Conservation (phyloP, 2,888 invertebrate species). For the Leptura quadrifasciata region DNA sequence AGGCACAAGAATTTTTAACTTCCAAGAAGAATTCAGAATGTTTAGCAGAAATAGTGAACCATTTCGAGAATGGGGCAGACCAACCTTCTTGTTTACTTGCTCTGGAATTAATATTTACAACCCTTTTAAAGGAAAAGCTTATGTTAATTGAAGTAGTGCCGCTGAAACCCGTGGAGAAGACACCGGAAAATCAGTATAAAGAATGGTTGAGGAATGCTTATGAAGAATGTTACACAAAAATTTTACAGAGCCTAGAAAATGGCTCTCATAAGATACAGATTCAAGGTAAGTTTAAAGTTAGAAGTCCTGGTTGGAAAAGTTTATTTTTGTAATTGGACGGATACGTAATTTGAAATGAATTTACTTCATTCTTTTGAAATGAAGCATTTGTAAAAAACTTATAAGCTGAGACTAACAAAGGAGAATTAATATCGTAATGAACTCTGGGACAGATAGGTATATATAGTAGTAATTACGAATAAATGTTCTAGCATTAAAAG, state of each 20-base stretch:
- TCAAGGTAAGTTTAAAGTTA: constrained; percentile 66
- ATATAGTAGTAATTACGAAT: too few relatives aligned
- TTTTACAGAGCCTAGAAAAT: constrained; percentile 77
- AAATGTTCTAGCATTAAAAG: too few relatives aligned
- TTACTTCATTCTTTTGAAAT: background rate
- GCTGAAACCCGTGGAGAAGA: constrained; percentile 76
- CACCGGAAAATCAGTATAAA: constrained; percentile 79
- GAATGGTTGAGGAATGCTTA: constrained; percentile 84
- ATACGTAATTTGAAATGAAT: background rate
- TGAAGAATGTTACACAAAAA: constrained; percentile 78
- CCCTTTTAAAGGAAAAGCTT: constrained; percentile 80
- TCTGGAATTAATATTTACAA: constrained; percentile 83
- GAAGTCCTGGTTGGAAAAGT: background rate
- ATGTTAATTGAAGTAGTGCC: constrained; percentile 79
- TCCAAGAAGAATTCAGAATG: constrained; percentile 76
- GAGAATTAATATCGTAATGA: too few relatives aligned
- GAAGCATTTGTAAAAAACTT: too few relatives aligned
- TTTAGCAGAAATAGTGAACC: constrained; percentile 81
- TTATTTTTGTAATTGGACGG: background rate
- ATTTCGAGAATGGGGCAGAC: constrained; percentile 77
- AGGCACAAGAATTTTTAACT: constrained; percentile 83
- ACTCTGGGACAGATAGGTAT: too few relatives aligned
- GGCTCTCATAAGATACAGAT: constrained; percentile 68
- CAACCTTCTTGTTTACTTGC: constrained; percentile 79
- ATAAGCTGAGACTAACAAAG: too few relatives aligned